A percentile compares a stretch with the other conserved stretches of the same genome.
Evolutionary conservation across 2,113 vertebrate genomes (phyloP).

Genomic region (Nycticebus coucang): DNA sequence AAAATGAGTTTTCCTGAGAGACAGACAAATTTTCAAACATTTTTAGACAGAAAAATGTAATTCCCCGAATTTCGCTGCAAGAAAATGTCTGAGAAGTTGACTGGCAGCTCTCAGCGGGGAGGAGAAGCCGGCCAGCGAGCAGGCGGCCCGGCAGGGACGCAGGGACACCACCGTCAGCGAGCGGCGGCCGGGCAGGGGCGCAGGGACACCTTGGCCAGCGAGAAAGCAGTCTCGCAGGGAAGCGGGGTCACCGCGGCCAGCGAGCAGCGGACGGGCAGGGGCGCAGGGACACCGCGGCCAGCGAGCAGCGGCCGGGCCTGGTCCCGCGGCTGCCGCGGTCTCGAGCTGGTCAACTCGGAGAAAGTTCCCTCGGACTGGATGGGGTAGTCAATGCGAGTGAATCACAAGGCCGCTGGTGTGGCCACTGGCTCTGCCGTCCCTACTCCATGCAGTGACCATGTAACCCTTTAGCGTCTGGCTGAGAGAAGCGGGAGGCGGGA

Average conservation of each 20-base stretch:
- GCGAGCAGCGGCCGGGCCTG: not conserved
- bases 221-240: not conserved
- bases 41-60: not conserved
- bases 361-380: slow-evolving; percentile 73
- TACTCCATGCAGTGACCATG: slow-evolving; percentile 30
- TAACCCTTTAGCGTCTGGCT: slow-evolving; percentile 20
- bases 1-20: slow-evolving; percentile 73
- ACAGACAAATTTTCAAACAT: not conserved
- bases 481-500: not conserved
- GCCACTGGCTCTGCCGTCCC: not conserved
- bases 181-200: not conserved
- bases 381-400: slow-evolving; percentile 24
- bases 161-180: not conserved
- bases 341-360: slow-evolving; percentile 46
- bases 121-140: slow-evolving; percentile 16
- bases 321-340: slow-evolving; percentile 36
- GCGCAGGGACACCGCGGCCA: not conserved
- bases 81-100: slow-evolving; percentile 71
- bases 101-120: slow-evolving; percentile 19
- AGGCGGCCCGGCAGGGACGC: not conserved
- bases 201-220: not conserved
- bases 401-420: slow-evolving; percentile 10
- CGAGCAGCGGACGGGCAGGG: not conserved
- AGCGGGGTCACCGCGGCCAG: not conserved
- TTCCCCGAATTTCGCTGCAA: slow-evolving; percentile 55